Base-by-base conservation (phyloP, 1,140 invertebrate species). In the Aplysia californica region DNA sequence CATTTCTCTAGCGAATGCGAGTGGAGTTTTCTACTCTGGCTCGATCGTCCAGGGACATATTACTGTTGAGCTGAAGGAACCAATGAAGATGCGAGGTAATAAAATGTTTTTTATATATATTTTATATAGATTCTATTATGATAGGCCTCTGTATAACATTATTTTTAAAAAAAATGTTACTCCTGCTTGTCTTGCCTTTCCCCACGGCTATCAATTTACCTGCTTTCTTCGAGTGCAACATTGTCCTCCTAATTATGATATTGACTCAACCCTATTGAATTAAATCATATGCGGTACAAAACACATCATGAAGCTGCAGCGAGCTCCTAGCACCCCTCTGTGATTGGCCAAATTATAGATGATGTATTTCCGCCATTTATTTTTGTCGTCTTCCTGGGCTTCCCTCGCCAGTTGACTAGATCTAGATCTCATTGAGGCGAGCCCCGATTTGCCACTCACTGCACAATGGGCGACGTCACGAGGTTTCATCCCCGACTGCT, bases 61-160 rank as follows among this genome's bases (percentile, higher is more conserved):
- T 0, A 78, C 78, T 5, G 78, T 83, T 23, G 83, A 83, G 71
- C 68, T 85, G 6, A 82, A 76, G 10, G 80, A 80, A 21, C 38
- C 70, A 6, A 82, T 84, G 77, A 84, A 83, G 76, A 81, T 83
- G 77, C 80, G 83, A 83, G 83, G 83, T 83, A n/a, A 44, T 31
- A 29, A n/a, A 2, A 0, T 20, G 35, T 10, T 70, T 36, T 21
- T 29, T 59, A 18, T 59, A 38, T n/a, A 31, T 21, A 55, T 6
- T 26, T 69, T 41, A 26, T 33, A 65, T 15, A 3, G 6, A 6
- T 6, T 5, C 21, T 26, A 15, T 5, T 33, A 5, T 5, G 36
- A 65, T 31, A 35, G 20, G 26, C 6, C 36, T 31, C 4, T 26
- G 61, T 33, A 18, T n/a, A 58, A n/a, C 4, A 5, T 29, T 58